Conservation (phyloP, 2,888 invertebrate species). For the Tribolium freemani region DNA sequence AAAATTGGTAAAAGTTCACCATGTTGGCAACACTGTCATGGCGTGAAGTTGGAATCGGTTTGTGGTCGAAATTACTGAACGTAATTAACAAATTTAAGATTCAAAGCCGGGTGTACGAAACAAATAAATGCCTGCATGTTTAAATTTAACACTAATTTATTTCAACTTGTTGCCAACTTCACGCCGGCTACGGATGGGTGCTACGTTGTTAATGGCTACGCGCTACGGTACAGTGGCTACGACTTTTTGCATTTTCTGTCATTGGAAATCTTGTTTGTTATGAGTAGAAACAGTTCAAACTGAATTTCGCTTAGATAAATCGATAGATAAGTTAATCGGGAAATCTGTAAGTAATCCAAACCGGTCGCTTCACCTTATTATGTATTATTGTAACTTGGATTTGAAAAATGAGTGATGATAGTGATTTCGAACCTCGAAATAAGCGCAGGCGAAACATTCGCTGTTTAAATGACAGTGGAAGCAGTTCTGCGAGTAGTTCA, state of each 20-base stretch:
- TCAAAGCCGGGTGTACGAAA: no score
- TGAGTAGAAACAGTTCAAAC: background rate
- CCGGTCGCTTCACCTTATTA: background rate
- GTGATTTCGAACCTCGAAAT: constrained; percentile 57
- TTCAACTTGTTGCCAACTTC: constrained; percentile 19
- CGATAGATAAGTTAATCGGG: background rate
- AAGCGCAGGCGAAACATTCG: constrained; percentile 58
- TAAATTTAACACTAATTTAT: background rate
- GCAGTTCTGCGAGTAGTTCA: constrained; percentile 4
- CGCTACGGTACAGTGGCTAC: constrained; percentile 18
- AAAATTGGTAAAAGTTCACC: no score
- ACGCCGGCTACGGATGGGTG: background rate
- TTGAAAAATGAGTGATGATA: constrained; percentile 60
- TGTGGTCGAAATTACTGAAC: no score
- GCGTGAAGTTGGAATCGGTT: no score
- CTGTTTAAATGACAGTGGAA: constrained; percentile 53
- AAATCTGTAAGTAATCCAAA: constrained; percentile 3
- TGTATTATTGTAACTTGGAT: background rate
- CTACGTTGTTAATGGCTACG: constrained; percentile 25
- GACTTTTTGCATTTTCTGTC: constrained; percentile 21
- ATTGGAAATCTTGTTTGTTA: constrained; percentile 24
- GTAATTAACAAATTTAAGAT: no score
- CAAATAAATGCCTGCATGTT: no score
- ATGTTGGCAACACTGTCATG: no score
- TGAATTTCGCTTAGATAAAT: background rate